phyloP scores from a whole-genome alignment of 2,113 vertebrate genomes.

The Machaerirhynchus nigripectus region DNA sequence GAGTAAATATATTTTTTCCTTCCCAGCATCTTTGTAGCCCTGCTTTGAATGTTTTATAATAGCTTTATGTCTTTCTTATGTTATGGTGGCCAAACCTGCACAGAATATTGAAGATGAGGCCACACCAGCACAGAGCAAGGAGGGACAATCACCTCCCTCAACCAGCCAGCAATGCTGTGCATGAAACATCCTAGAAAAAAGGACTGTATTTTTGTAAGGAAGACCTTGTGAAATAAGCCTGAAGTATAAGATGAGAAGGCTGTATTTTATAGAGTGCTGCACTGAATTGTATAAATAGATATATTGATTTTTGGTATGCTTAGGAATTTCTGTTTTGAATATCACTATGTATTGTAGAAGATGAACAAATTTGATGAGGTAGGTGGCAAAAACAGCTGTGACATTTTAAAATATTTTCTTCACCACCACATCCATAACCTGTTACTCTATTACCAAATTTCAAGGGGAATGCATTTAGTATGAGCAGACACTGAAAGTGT shows the following conservation, averaged over 20 bases:
- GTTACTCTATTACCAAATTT: not conserved
- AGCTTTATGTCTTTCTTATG: not conserved
- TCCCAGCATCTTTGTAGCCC: not conserved
- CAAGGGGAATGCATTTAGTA: not conserved
- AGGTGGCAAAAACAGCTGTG: not conserved
- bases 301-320: not conserved
- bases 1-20: not conserved
- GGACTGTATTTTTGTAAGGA: not conserved
- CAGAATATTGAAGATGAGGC: not conserved
- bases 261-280: not conserved
- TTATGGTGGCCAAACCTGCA: not conserved
- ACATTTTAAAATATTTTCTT: not conserved
- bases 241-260: not conserved
- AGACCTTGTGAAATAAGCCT: not conserved
- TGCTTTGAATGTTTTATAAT: not conserved
- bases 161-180: accelerated
- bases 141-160: not conserved
- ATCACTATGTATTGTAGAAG: not conserved
- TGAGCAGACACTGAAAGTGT: not conserved
- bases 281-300: not conserved
- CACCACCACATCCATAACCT: not conserved
- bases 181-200: not conserved
- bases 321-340: not conserved
- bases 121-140: not conserved
- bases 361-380: not conserved